Evolutionary conservation across 2,888 invertebrate species (phyloP), one percentile per base, ranked within the genome.

Genomic region (Drosophila formosana): DNA sequence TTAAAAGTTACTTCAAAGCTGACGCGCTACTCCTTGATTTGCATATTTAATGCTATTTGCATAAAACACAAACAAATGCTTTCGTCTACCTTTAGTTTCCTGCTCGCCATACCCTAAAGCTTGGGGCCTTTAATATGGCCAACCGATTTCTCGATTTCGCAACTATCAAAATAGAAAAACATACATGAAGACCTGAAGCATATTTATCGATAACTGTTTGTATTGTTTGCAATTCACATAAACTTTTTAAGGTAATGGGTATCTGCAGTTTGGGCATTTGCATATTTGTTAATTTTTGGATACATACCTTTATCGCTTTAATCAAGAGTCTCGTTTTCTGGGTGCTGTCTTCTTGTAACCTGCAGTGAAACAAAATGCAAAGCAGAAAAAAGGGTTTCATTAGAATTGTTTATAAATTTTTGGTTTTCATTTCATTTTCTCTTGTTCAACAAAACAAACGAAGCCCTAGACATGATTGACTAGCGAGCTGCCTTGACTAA

Each of bases 11-110:
- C 68, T 75, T 78, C 61, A 76, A 83, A 84, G 78, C 63, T 57
- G 39, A 39, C 66, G 6, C 9, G 23, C n/a, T 56, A 56, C 32
- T 56, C 32, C 45, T 72, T 70, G 69, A 87, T 85, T 85, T 89
- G 56, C 88, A 89, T 85, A 72, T 71, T 83, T 81, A 81, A 87
- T 87, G 67, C 37, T n/a, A 81, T 89, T 87, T 80, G 71, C 87
- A 80, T 78, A 76, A 69, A 69, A 63, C 45, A 75, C 28, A 67
- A 55, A 25, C 39, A 60, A 75, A 25, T 8, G 45, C n/a, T 18
- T 34, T 18, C 3, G 3, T 34, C 28, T 37, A 47, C 28, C 37
- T 46, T 46, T 30, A n/a, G 9, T 4, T 18, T 18, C 18, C 18
- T 18, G 18, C 18, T 18, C 18, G 18, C 18, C 1, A 18, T 18